Conservation (phyloP, 2,797 vertebrate species). For the Falco naumanni region DNA sequence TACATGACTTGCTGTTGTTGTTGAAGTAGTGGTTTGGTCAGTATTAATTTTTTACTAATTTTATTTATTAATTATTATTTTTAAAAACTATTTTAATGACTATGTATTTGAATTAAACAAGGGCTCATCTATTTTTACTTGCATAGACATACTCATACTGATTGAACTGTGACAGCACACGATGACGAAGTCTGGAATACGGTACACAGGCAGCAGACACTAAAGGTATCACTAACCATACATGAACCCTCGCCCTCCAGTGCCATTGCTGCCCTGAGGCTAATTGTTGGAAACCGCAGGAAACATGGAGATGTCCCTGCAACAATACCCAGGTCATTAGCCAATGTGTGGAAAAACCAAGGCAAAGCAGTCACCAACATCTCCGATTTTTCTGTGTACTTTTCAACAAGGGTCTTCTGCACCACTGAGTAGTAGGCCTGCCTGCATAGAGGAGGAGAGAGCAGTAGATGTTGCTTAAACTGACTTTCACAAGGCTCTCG, state of each 20-base stretch:
- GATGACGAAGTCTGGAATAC: not conserved
- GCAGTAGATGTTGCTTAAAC: not conserved
- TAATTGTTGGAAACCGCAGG: not conserved
- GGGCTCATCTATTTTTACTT: not conserved
- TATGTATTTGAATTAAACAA: not conserved
- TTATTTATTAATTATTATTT: not conserved
- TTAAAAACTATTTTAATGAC: not conserved
- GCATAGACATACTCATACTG: not conserved
- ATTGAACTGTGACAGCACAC: not conserved
- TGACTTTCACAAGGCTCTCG: not conserved
- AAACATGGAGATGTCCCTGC: not conserved
- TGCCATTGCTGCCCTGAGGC: not conserved
- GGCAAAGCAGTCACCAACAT: not conserved
- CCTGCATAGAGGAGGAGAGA: not conserved
- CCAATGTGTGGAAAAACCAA: not conserved
- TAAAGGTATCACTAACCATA: not conserved
- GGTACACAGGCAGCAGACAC: not conserved
- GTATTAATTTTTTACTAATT: not conserved
- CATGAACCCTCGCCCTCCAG: not conserved
- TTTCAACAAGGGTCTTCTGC: not conserved
- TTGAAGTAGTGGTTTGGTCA: not conserved
- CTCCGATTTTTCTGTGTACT: not conserved
- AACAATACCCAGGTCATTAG: not conserved
- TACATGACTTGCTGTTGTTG: not conserved
- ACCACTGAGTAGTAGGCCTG: not conserved